Evolutionary conservation across 2,888 invertebrate species (phyloP).

Genomic region (Epicampocera succincta): DNA sequence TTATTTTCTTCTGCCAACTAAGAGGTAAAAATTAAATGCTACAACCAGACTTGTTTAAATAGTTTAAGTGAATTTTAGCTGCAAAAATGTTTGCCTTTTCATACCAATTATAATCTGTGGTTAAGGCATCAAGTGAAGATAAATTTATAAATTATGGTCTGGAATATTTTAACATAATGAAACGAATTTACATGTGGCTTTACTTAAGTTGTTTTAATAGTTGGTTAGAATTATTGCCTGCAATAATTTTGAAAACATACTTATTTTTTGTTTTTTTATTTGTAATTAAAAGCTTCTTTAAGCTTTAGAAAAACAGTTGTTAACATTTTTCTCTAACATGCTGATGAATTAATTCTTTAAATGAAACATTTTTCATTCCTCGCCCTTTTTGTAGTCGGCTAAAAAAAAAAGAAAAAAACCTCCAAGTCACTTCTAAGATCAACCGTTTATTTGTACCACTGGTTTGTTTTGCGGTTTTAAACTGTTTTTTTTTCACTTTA

Average conservation of each 20-base stretch:
- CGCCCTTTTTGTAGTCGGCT: too few species aligned
- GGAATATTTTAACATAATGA: slow-evolving; percentile 1
- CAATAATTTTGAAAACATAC: background rate
- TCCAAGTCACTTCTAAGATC: background rate
- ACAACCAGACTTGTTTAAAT: too few species aligned
- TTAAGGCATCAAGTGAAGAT: slow-evolving; percentile 6
- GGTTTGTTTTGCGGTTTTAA: slow-evolving; percentile 65
- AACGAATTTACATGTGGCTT: slow-evolving; percentile 56
- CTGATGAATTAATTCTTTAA: too few species aligned
- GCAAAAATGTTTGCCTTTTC: slow-evolving; percentile 11
- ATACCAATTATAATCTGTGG: too few species aligned
- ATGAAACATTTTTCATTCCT: too few species aligned
- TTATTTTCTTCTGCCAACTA: too few species aligned
- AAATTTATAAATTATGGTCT: background rate
- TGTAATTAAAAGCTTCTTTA: too few species aligned
- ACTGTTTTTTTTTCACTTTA: too few species aligned
- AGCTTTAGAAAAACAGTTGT: too few species aligned
- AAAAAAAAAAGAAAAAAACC: too few species aligned
- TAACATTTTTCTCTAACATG: too few species aligned
- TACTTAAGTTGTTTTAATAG: slow-evolving; percentile 3
- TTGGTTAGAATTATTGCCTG: background rate
- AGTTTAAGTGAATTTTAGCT: slow-evolving; percentile 1
- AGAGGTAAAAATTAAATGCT: too few species aligned
- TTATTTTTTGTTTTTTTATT: background rate
- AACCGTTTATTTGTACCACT: slow-evolving; percentile 23